A percentile compares a stretch with the other conserved stretches of the same genome.
These are phyloP conservation scores for Lepidochrysops patricia DNA, from an alignment of 2,888 invertebrate genomes.

Conservation along the genomic window DNA sequence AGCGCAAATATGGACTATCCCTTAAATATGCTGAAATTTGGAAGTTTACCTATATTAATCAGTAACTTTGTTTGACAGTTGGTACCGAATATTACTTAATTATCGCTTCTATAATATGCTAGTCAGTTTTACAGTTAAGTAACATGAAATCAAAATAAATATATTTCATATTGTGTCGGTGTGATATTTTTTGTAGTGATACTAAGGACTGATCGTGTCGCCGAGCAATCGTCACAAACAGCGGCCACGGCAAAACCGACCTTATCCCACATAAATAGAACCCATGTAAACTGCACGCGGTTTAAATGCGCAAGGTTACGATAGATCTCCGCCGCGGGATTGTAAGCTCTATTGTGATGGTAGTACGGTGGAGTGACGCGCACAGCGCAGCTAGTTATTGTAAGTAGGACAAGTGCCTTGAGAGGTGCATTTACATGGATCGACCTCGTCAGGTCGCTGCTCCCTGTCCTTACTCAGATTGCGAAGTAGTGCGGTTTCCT, in stretches of 20 bases:
- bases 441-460: constrained; percentile 64
- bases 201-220: constrained; percentile 11
- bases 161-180: constrained; percentile 3
- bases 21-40: no score
- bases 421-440: constrained; percentile 60
- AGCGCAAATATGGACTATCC: no score
- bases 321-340: constrained; percentile 19
- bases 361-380: constrained; percentile 15
- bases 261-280: constrained; percentile 19
- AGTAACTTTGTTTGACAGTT: no score
- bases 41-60: no score
- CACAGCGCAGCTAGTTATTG: constrained; percentile 21
- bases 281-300: constrained; percentile 22
- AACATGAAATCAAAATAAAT: constrained; percentile 5
- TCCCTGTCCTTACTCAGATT: constrained; percentile 35
- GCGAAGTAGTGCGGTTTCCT: constrained; percentile 52
- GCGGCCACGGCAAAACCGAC: constrained; percentile 28
- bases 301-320: constrained; percentile 20
- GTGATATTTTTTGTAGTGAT: constrained; percentile 11
- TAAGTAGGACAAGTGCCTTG: constrained; percentile 68
- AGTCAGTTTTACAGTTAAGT: neutral
- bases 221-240: neutral
- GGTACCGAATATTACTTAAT: no score
- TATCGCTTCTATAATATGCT: no score
- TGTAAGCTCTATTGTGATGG: constrained; percentile 21